Base-by-base conservation (phyloP, 1,140 invertebrate species). In the fruit fly (Drosophila melanogaster) region DNA sequence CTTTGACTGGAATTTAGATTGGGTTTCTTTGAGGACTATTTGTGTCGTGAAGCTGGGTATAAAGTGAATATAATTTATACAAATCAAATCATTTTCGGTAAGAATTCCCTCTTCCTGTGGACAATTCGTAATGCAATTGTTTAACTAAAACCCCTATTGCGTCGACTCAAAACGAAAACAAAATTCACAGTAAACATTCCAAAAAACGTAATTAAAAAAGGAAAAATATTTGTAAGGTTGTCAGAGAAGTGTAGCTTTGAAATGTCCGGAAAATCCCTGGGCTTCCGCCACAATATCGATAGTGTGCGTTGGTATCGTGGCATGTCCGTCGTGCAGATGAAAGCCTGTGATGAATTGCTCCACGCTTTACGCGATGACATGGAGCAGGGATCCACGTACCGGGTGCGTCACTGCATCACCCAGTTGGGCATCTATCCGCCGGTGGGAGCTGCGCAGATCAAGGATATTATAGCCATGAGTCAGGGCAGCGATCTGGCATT, bases 401-500 rank as follows among this genome's bases (percentile, higher is more conserved):
- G 84, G 0, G 79, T 87, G 2, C 49, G 24, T 0, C 10, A 26
- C 0, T 83, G 71, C 14, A 44, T 87, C 8, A 3, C 1, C 7
- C 8, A 26, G 2, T 1, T 87, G 33, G 84, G 84, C 1, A 14
- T 87, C 8, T 3, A 41, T 5, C 84, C 84, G 0, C 19, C 67
- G 43, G 12, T 64, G 0, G n/a, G 15, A 5, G 24, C 76, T 0
- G 33, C 49, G 19, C 47, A 53, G 17, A 51, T 79, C 1, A 38
- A 30, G n/a, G 1, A 3, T 7, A 65, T 80, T 0, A 77, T 87
- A 50, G 10, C n/a, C 4, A 50, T 89, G 0, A 79, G 84, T 17
- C 76, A 66, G 14, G 57, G 40, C 12, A 87, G 40, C n/a, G 84
- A 89, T 15, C 24, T 87, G 54, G 84, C 79, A 1, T 89, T 87